phyloP scores from a whole-genome alignment of 2,888 invertebrate genomes.

The Synergus gifuensis region DNA sequence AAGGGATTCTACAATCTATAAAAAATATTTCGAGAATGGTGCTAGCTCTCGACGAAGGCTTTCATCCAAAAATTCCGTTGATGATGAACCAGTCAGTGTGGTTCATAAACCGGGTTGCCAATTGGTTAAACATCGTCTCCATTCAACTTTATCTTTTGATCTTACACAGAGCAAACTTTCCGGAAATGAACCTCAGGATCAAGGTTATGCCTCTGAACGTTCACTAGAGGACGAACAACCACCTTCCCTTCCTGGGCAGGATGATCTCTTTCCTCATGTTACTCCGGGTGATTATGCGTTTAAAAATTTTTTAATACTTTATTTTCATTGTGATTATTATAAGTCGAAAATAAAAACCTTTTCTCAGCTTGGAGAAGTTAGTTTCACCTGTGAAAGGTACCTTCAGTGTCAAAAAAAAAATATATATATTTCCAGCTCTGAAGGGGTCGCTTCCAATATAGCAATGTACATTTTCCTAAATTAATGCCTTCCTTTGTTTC shows the following conservation, averaged over 20 bases:
- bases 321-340: not conserved
- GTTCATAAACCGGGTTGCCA: conserved; percentile 73
- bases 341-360: not conserved
- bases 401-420: not conserved
- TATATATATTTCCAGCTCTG: not conserved
- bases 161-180: conserved; percentile 69
- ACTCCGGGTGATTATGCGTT: conserved; percentile 81
- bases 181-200: conserved; percentile 79
- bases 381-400: not conserved
- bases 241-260: conserved; percentile 80
- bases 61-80: conserved; percentile 44
- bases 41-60: conserved; percentile 15
- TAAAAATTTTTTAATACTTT: no score
- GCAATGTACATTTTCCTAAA: not conserved
- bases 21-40: not conserved
- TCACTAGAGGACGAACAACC: conserved; percentile 89
- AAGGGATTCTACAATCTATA: not conserved
- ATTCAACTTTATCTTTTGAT: conserved; percentile 61
- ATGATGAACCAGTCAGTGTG: conserved; percentile 65
- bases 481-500: no score
- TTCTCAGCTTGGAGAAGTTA: not conserved
- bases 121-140: conserved; percentile 68
- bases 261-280: conserved; percentile 83
- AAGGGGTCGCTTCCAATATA: not conserved
- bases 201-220: conserved; percentile 87